These are phyloP conservation scores for Cephalopachus bancanus DNA, from an alignment of 2,797 vertebrate genomes.

Conservation along the genomic window DNA sequence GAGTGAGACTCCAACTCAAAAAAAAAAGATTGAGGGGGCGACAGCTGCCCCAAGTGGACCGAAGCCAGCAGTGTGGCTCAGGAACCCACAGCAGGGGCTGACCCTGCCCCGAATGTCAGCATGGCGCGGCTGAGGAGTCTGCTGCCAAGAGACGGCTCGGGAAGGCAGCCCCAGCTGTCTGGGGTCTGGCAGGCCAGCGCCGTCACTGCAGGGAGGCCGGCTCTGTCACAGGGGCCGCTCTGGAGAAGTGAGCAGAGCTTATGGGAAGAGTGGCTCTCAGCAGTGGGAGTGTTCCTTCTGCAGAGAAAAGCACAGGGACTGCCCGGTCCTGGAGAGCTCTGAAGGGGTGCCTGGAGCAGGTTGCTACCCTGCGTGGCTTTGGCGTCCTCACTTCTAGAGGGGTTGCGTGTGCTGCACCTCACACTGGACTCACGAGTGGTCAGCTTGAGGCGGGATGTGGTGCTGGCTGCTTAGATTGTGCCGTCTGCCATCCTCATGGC, in stretches of 20 bases:
- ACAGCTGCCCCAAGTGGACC: neutral
- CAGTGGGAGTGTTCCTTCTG: neutral
- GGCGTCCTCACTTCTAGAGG: neutral
- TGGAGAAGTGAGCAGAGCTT: neutral
- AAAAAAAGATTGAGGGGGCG: too few relatives aligned
- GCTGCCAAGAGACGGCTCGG: too few relatives aligned
- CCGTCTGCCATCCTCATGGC: neutral
- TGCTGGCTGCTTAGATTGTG: neutral
- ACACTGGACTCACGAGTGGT: neutral
- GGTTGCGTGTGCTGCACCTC: neutral
- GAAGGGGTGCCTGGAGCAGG: neutral
- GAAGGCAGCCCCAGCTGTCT: too few relatives aligned
- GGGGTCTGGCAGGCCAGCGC: rapidly evolving
- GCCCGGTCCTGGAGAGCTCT: neutral
- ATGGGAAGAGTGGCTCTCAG: neutral
- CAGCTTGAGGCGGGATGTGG: neutral
- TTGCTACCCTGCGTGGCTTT: neutral
- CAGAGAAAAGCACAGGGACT: neutral
- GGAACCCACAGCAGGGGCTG: rapidly evolving
- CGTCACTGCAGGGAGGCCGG: too few relatives aligned
- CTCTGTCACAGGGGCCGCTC: rapidly evolving
- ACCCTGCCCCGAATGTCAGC: neutral
- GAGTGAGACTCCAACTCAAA: too few relatives aligned
- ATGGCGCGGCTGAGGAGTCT: neutral
- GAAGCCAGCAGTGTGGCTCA: neutral